phyloP scores from a whole-genome alignment of 2,888 invertebrate species.

The Xestia c-nigrum region DNA sequence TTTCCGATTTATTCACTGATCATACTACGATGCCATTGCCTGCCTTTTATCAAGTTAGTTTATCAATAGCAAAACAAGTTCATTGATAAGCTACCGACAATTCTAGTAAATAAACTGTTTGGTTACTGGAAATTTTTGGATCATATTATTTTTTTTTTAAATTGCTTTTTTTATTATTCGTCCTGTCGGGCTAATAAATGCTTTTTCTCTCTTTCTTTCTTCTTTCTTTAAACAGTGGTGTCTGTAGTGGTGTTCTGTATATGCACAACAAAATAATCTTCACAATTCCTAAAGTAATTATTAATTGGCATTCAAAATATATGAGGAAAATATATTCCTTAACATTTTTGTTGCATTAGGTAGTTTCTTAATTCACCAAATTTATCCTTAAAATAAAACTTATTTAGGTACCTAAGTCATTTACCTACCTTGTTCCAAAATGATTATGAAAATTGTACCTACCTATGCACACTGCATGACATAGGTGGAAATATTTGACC shows the following conservation, averaged over 20 bases:
- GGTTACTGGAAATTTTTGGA: not conserved
- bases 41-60: not conserved
- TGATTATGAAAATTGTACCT: not conserved
- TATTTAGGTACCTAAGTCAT: not conserved
- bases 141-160: too few relatives aligned
- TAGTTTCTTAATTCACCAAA: not conserved
- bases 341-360: not conserved
- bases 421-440: not conserved
- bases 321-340: not conserved
- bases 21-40: not conserved
- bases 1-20: not conserved
- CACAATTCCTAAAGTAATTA: not conserved
- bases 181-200: too few relatives aligned
- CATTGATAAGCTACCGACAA: not conserved
- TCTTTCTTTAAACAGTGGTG: not conserved
- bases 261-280: not conserved
- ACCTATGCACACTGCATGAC: not conserved
- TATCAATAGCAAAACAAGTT: not conserved
- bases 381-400: not conserved
- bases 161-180: too few relatives aligned
- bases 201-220: too few relatives aligned
- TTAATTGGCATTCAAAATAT: not conserved
- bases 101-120: not conserved
- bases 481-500: conserved; percentile 3
- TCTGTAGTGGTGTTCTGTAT: too few relatives aligned